Conservation (phyloP, 2,113 vertebrate genomes). For the Oenanthe oenanthe region DNA sequence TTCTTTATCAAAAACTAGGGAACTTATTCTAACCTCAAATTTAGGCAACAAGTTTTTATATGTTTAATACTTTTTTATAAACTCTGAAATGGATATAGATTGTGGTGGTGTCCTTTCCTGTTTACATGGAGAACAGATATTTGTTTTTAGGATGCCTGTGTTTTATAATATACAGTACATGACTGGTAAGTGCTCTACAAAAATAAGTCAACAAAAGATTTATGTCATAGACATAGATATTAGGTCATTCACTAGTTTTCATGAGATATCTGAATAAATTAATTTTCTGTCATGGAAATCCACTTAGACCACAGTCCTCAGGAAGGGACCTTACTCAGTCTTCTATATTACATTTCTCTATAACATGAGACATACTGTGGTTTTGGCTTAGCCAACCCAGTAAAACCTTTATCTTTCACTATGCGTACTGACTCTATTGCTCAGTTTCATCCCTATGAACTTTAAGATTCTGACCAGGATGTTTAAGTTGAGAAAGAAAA, state of each 20-base stretch:
- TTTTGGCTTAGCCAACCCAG: background rate
- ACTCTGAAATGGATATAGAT: background rate
- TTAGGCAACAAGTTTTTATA: background rate
- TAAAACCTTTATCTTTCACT: background rate
- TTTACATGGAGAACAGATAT: background rate
- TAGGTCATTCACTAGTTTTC: background rate
- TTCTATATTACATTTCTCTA: rapidly evolving
- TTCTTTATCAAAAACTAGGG: background rate
- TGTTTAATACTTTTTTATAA: background rate
- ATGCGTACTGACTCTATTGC: background rate
- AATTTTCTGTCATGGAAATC: background rate
- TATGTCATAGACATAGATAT: background rate
- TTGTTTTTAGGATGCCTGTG: background rate
- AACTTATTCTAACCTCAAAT: background rate
- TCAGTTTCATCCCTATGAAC: background rate
- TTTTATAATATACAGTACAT: background rate
- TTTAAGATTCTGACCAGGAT: background rate
- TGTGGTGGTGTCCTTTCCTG: background rate
- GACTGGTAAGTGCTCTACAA: background rate
- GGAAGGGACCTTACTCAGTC: background rate
- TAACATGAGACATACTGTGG: background rate
- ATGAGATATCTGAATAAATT: background rate
- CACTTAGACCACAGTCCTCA: background rate
- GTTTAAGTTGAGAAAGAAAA: background rate
- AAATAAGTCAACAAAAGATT: background rate